These are phyloP conservation scores for Graptemys geographica DNA, from an alignment of 2,797 vertebrate genomes.

Conservation along the genomic window DNA sequence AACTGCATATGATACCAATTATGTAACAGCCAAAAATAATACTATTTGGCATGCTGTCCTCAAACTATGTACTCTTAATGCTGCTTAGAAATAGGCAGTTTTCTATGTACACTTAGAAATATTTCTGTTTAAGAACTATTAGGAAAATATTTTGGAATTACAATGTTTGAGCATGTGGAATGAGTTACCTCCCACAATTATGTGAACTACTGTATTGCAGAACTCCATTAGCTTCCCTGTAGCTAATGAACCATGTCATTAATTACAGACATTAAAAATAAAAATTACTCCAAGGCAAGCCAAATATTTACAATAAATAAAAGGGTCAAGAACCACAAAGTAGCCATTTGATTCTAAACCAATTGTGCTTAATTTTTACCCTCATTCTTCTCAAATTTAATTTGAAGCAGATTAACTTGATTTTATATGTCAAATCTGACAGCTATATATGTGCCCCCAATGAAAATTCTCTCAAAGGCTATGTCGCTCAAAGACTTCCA, in stretches of 20 bases:
- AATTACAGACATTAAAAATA: conserved; percentile 83
- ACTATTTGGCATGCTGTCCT: conserved; percentile 28
- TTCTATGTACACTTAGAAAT: conserved; percentile 68
- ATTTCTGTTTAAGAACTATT: conserved; percentile 68
- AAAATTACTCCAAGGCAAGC: conserved; percentile 71
- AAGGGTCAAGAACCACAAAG: conserved; percentile 74
- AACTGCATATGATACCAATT: conserved; percentile 64
- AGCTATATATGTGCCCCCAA: conserved; percentile 7
- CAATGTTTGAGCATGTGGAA: conserved; percentile 76
- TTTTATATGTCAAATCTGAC: conserved; percentile 65
- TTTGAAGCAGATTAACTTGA: conserved; percentile 69
- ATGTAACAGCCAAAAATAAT: conserved; percentile 65
- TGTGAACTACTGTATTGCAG: conserved; percentile 74
- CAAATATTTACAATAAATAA: conserved; percentile 79
- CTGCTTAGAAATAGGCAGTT: conserved; percentile 67
- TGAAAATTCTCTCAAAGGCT: background rate
- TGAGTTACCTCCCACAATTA: conserved; percentile 73
- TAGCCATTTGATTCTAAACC: conserved; percentile 70
- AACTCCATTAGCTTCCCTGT: conserved; percentile 63
- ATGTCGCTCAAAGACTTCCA: background rate
- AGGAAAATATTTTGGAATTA: conserved; percentile 74
- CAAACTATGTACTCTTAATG: conserved; percentile 24
- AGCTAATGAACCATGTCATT: conserved; percentile 82
- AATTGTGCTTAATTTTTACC: conserved; percentile 62
- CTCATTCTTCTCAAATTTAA: conserved; percentile 68